phyloP scores from a whole-genome alignment of 2,797 vertebrate genomes.

The Erethizon dorsatum region DNA sequence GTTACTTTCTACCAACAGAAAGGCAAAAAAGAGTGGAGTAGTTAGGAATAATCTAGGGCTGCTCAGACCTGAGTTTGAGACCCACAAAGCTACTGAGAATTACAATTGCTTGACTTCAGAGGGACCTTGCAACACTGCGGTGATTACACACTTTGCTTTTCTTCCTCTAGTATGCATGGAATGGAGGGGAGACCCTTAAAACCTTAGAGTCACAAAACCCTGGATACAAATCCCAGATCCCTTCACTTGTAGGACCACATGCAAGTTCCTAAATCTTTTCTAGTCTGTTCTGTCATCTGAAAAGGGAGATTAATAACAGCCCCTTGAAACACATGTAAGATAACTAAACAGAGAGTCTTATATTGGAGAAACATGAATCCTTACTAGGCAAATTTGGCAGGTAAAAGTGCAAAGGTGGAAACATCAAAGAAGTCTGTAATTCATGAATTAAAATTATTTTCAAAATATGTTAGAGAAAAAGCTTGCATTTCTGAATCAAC shows the following conservation, averaged over 20 bases:
- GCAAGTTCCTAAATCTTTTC: background rate
- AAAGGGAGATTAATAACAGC: background rate
- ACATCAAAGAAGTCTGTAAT: background rate
- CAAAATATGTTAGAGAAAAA: background rate
- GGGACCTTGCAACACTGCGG: no score
- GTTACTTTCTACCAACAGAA: background rate
- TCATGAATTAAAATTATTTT: slow-evolving; percentile 37
- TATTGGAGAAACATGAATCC: background rate
- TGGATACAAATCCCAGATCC: background rate
- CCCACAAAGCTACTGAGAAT: background rate
- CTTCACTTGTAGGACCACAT: background rate
- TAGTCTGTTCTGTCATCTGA: background rate
- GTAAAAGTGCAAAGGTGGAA: background rate
- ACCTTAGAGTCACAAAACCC: background rate
- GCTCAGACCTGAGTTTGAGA: background rate
- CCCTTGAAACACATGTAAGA: background rate
- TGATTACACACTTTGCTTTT: background rate
- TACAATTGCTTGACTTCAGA: background rate
- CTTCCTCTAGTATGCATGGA: background rate
- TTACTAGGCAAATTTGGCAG: background rate
- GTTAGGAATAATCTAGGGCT: background rate
- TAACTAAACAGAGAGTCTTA: background rate
- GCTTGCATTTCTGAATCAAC: background rate
- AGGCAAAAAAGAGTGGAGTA: background rate
- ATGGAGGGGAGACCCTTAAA: background rate